Conservation (phyloP, 2,797 vertebrate species). For the Furcifer pardalis region DNA sequence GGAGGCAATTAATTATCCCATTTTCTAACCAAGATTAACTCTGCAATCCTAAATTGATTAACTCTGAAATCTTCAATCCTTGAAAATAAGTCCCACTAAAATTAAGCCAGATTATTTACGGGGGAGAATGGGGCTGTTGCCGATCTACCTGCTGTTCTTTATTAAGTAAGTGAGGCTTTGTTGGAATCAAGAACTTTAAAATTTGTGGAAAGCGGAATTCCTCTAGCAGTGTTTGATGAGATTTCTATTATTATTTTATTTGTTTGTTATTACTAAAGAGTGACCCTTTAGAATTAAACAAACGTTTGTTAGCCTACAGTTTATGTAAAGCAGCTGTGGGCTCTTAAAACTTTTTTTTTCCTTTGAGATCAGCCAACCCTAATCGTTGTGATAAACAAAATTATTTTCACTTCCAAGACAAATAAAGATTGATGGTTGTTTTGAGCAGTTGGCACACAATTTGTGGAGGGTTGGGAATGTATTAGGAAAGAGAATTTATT, state of each 20-base stretch:
- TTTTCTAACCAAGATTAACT: constrained; percentile 9
- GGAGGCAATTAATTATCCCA: constrained; percentile 27
- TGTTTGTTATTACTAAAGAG: neutral
- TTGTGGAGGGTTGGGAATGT: constrained; percentile 50
- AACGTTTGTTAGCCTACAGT: constrained; percentile 32
- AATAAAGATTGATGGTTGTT: constrained; percentile 36
- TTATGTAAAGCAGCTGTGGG: constrained; percentile 61
- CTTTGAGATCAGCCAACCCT: constrained; percentile 38
- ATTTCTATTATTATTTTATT: neutral
- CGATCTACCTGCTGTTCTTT: constrained; percentile 44
- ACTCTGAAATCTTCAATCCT: neutral
- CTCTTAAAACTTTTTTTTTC: neutral
- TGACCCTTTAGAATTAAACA: constrained; percentile 35
- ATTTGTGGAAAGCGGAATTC: constrained; percentile 17
- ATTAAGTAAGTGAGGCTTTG: constrained; percentile 26
- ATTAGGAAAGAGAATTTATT: constrained; percentile 10
- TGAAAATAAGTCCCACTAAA: neutral
- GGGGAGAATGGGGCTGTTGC: neutral
- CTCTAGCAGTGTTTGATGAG: constrained; percentile 14
- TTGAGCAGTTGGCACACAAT: constrained; percentile 41
- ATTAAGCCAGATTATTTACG: neutral
- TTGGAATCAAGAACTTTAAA: neutral
- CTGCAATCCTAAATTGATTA: neutral
- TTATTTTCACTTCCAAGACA: constrained; percentile 43
- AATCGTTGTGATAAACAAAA: constrained; percentile 48